Evolutionary conservation across 2,888 invertebrate genomes (phyloP), one percentile per base, ranked within the genome.

Genomic region (Peribatodes rhomboidaria): DNA sequence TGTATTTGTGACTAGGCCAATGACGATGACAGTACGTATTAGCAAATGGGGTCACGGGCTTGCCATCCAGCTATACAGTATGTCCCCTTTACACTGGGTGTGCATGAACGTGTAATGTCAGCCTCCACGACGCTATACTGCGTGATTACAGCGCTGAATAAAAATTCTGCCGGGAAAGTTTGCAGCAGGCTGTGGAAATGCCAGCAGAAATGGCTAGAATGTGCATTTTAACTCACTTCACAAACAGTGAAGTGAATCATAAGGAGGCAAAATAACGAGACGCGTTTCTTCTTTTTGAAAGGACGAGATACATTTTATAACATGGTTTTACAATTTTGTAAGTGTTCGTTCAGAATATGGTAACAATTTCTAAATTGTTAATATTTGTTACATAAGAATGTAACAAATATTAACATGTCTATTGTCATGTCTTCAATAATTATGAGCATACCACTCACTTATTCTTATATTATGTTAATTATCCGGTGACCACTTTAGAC

Each of bases 81-180:
- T 55, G 44, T 61, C 20, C 41, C 0, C 39, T 42, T 53, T 55
- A 47, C 31, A 52, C 27, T 52, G 50, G n/a, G 47, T 39, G 58
- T 60, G 20, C 52, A 37, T 46, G 20, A 55, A 58, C 57, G 27
- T 49, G 49, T 55, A 31, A 31, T 50, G 47, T 3, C 49, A 47
- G 39, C 22, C 33, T 27, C 46, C 10, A 27, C 44, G 18, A 31
- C 37, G 58, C 27, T 35, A 33, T 46, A 37, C 20, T 31, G 61
- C 54, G 54, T 61, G 61, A 41, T 61, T 61, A 61, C 54, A 61
- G 55, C 16, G 39, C 33, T 41, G 20, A 41, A 53, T 44, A 61
- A 56, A 49, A 54, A 53, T 61, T 16, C 37, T 47, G 31, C 16
- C n/a, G 46, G 42, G 13, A 50, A 54, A 47, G n/a, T 53, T 46